phyloP scores from a whole-genome alignment of 2,113 vertebrate genomes.

The Python bivittatus region DNA sequence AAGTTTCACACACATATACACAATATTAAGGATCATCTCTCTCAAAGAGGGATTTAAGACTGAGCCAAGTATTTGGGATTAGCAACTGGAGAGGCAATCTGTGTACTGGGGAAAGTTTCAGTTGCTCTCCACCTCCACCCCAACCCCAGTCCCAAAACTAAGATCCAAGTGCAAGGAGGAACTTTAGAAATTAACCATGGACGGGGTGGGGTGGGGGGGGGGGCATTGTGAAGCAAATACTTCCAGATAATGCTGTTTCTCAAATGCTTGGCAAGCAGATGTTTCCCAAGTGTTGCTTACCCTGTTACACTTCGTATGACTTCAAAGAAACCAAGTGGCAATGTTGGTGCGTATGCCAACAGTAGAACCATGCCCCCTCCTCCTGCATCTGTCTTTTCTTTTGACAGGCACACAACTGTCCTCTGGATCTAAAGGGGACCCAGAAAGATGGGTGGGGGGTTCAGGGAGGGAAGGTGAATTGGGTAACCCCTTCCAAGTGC shows the following conservation, averaged over 20 bases:
- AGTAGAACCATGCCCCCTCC: too few species aligned
- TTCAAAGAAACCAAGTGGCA: not conserved
- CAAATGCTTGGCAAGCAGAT: too few species aligned
- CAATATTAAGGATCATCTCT: not conserved
- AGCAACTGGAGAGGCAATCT: not conserved
- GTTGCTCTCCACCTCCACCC: not conserved
- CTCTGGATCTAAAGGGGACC: too few species aligned
- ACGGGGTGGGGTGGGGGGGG: too few species aligned
- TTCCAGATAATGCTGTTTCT: not conserved
- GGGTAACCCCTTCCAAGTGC: not conserved
- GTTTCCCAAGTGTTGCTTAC: not conserved
- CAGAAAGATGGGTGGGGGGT: not conserved
- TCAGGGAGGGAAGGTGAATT: not conserved
- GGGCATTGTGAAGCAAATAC: too few species aligned
- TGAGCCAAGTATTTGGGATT: not conserved
- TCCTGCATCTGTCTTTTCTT: not conserved
- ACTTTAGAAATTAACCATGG: not conserved
- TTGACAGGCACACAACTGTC: not conserved
- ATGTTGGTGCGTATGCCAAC: rapidly evolving
- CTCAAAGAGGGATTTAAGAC: not conserved
- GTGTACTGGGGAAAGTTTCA: not conserved
- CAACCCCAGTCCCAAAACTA: not conserved
- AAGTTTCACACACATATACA: not conserved
- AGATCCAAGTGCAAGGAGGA: not conserved
- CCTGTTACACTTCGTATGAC: too few species aligned